Conservation (phyloP, 2,888 invertebrate genomes). For the Phengaris arion region DNA sequence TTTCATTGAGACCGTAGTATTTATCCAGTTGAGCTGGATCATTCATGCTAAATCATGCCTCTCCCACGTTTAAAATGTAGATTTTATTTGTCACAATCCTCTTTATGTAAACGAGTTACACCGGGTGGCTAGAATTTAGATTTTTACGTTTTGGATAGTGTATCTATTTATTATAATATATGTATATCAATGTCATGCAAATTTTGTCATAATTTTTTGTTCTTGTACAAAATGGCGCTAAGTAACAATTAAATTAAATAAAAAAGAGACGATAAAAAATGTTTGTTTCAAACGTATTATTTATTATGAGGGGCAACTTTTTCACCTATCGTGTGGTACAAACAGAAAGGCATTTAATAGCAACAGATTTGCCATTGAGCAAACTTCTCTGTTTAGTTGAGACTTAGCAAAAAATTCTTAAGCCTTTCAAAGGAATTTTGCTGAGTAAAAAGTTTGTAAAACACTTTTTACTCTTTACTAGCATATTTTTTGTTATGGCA, state of each 20-base stretch:
- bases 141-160: not conserved
- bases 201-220: not conserved
- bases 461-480: not conserved
- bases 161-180: not conserved
- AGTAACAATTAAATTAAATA: constrained; percentile 12
- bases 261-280: not conserved
- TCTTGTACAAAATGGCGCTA: not conserved
- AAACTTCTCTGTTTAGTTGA: too few relatives aligned
- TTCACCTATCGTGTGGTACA: not conserved
- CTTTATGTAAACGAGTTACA: too few relatives aligned
- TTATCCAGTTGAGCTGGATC: too few relatives aligned
- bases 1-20: too few relatives aligned
- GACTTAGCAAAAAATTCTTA: too few relatives aligned
- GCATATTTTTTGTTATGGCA: not conserved
- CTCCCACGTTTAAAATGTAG: too few relatives aligned
- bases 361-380: too few relatives aligned
- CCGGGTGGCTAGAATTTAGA: not conserved
- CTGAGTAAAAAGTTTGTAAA: not conserved
- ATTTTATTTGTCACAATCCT: too few relatives aligned
- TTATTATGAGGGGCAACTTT: not conserved
- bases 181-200: not conserved
- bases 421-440: too few relatives aligned
- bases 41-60: too few relatives aligned
- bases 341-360: not conserved
- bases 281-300: not conserved